Base-by-base conservation (phyloP, 1,140 invertebrate species). In the Philopotamus ludificatus region DNA sequence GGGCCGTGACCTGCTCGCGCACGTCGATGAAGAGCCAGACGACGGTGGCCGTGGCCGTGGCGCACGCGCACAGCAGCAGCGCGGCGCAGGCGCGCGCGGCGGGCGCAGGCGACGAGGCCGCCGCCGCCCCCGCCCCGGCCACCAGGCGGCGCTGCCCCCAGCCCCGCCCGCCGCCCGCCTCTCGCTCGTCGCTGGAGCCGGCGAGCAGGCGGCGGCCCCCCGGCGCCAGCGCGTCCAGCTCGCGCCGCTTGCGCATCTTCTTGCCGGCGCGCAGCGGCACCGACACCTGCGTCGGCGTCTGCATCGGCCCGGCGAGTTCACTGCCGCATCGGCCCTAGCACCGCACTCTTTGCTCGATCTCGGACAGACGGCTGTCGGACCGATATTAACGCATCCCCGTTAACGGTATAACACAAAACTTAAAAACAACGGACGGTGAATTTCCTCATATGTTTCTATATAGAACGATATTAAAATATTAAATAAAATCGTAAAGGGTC, bases 21-120 rank as follows among this genome's bases (percentile, higher is more conserved):
- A 87, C 85, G 71, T 88, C 86, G 26, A 87, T 84, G 72, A 88
- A 87, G 2, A 87, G 78, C 85, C 86, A 88, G 61, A 87, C 80
- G 34, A 87, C 82, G 39, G 85, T 85, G 16, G 84, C 82, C 7
- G 86, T 86, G 25, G 85, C 83, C 1, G 87, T 80, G n/a, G 87
- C 79, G 66, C 84, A 85, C 2, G 84, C 81, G 67, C 86, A 85
- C 22, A 85, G 78, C 3, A 86, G 79, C 62, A 86, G 79, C 12
- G 82, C 82, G 21, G 83, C 83, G 66, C 85, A 87, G 9, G 85
- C 82, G 28, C 83, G 79, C 23, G 86, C 70, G 58, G 86, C 77
- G 47, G 78, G 77, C 1, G 75, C 74, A 57, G 73, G 53, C 0
- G 76, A 74, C 34, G 53, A 7, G 2, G 41, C 20, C 15, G 47